Percentiles rank a stretch among this genome's conserved stretches.
Conservation (phyloP, 2,113 vertebrate species). For the Tinamus guttatus region DNA sequence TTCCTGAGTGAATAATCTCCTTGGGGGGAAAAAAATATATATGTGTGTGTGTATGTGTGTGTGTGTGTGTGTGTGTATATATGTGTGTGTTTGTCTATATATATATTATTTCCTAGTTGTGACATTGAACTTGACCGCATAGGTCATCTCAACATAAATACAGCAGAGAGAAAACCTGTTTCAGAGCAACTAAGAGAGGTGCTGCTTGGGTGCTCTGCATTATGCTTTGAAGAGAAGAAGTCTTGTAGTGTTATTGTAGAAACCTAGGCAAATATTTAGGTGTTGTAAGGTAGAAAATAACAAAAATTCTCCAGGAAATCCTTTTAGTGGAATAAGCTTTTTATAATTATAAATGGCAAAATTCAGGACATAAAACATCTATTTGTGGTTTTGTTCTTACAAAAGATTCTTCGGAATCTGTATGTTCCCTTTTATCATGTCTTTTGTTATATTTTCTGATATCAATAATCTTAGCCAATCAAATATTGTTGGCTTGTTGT, state of each 20-base stretch:
- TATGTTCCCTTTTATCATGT: neutral
- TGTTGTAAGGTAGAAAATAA: neutral
- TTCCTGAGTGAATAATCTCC: neutral
- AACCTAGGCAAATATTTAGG: neutral
- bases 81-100: no score
- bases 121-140: neutral
- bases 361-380: neutral
- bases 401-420: neutral
- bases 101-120: neutral
- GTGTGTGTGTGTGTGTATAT: no score
- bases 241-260: neutral
- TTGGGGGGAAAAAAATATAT: no score
- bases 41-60: no score
- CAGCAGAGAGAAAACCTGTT: neutral
- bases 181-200: neutral
- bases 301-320: neutral
- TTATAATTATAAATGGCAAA: neutral
- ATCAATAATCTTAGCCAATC: neutral
- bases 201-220: neutral
- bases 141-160: neutral
- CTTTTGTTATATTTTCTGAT: neutral
- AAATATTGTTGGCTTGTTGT: neutral
- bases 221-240: neutral
- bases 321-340: neutral
- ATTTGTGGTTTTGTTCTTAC: neutral